Evolutionary conservation across 2,797 vertebrate genomes (phyloP).

Genomic region (Pangasius krempfi): DNA sequence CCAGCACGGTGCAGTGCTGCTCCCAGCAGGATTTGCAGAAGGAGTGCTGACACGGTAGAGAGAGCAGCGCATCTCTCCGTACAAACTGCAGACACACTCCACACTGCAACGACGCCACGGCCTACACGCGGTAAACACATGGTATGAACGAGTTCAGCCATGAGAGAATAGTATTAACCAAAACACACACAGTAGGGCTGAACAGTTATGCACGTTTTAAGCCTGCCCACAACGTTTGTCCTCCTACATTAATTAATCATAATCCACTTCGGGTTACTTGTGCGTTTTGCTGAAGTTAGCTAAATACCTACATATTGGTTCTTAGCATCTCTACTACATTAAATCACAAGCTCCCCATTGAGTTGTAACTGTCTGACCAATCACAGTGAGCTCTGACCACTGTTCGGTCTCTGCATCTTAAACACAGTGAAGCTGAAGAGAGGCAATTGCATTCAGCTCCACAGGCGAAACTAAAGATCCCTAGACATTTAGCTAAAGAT

Average conservation of each 20-base stretch:
- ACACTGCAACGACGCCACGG: constrained; percentile 90
- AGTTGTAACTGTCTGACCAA: not conserved
- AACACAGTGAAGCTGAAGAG: not conserved
- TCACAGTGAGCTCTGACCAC: not conserved
- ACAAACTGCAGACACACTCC: constrained; percentile 98
- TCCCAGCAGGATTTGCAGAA: constrained; percentile 99
- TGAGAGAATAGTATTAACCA: no score
- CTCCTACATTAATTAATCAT: not conserved
- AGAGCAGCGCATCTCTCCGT: constrained; percentile 90
- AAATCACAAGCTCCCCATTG: not conserved
- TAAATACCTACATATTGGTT: no score
- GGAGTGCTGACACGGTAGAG: constrained; percentile 94
- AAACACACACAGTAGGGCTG: not conserved
- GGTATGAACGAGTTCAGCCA: not conserved
- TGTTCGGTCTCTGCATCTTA: not conserved
- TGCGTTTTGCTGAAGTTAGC: not conserved
- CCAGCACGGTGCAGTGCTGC: constrained; percentile 96
- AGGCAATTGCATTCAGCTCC: not conserved
- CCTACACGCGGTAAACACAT: constrained; percentile 65
- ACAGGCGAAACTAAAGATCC: not conserved
- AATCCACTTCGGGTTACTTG: not conserved
- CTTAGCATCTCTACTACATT: not conserved
- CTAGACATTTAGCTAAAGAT: not conserved
- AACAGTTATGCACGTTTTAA: not conserved
- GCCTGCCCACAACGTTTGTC: not conserved